Evolutionary conservation across 2,888 invertebrate genomes (phyloP), one percentile per base, ranked within the genome.

Genomic region (Tiphia femorata): DNA sequence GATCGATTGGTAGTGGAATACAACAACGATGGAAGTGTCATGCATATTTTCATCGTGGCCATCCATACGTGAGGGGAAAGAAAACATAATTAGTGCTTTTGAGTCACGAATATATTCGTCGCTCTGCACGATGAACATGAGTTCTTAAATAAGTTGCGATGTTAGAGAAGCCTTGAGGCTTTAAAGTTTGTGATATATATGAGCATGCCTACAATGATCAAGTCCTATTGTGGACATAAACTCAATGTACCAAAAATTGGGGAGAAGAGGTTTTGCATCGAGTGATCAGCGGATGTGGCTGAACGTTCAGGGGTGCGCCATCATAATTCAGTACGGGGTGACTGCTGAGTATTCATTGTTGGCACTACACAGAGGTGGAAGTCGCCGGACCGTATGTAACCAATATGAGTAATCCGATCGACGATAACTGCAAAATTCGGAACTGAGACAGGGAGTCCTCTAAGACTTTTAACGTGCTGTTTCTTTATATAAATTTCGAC

Each of bases 341-440:
- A 78, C 78, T 73, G 79, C 79, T 71, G 78, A 76, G 70, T 81
- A 78, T 78, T 77, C 79, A 68, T 79, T 79, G 73, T 79, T 82
- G 72, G 78, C 79, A 78, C 79, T 77, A 72, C 76, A 76, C 75
- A 78, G 78, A 77, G 76, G 71, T 81, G 80, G 78, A 76, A 81
- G 73, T 82, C 81, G 75, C 78, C 78, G 78, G 78, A 80, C 80
- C 81, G 83, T 83, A 83, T 83, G 83, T 83, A 82, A 78, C 68
- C 70, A 76, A 77, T 78, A 76, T 77, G 76, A 73, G 59, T 70
- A 74, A 73, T 72, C 72, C 70, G 73, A 71, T 73, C 78, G 70
- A 73, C 49, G 56, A 60, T 54, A 51, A 56, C 20, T 48, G 30
- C 29, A 42, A 42, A 54, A 50, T 20, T 27, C n/a, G 27, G 23